Evolutionary conservation across 2,113 vertebrate genomes (phyloP).

Genomic region (Diadophis punctatus): DNA sequence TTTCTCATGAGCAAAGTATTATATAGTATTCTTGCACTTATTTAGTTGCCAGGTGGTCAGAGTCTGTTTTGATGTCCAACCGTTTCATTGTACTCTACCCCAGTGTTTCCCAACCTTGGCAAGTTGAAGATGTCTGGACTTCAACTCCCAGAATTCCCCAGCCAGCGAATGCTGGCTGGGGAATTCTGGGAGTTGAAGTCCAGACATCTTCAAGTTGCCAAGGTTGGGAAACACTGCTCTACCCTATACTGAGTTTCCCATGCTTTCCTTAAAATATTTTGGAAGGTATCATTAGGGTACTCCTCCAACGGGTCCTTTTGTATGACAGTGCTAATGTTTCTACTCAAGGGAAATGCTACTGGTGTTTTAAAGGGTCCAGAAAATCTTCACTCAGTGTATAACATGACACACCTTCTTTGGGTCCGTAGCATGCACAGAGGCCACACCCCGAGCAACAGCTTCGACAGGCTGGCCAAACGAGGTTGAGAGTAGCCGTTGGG

Average conservation of each 20-base stretch:
- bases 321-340: not conserved
- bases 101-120: too few relatives aligned
- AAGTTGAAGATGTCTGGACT: too few relatives aligned
- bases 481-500: too few relatives aligned
- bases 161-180: too few relatives aligned
- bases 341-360: not conserved
- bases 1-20: not conserved
- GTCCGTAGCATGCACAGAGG: too few relatives aligned
- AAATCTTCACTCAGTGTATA: not conserved
- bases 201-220: too few relatives aligned
- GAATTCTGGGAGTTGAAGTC: too few relatives aligned
- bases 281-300: not conserved
- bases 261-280: not conserved
- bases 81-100: not conserved
- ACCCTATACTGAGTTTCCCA: not conserved
- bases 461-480: too few relatives aligned
- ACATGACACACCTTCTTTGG: not conserved
- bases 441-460: too few relatives aligned
- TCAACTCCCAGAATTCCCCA: too few relatives aligned
- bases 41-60: not conserved
- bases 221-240: too few relatives aligned
- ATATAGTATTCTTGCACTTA: not conserved
- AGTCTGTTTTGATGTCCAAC: not conserved
- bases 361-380: not conserved
- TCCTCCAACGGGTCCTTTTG: not conserved